Evolutionary conservation across 2,888 invertebrate species (phyloP).

Genomic region (Endotricha flammealis): DNA sequence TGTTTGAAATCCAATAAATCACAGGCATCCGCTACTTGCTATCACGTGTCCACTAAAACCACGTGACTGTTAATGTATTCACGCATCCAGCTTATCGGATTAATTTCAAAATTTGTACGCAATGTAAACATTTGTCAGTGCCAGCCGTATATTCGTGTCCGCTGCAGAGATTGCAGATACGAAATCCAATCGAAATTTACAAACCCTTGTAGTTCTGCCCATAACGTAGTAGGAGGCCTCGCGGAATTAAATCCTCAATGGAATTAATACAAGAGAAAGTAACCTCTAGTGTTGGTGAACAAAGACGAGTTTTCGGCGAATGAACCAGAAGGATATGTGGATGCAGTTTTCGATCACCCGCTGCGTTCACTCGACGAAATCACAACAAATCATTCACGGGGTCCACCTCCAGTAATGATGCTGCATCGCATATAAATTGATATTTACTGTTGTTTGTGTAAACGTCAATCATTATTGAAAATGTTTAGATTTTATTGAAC

Average conservation of each 20-base stretch:
- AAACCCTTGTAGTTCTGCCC: conserved; percentile 71
- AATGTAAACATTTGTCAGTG: conserved; percentile 69
- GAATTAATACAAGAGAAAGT: conserved; percentile 30
- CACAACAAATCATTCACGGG: conserved; percentile 75
- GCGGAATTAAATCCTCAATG: conserved; percentile 61
- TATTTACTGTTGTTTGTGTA: conserved; percentile 55
- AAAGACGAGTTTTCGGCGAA: conserved; percentile 39
- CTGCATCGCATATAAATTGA: conserved; percentile 65
- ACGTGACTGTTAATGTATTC: conserved; percentile 45
- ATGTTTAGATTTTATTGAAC: conserved; percentile 8
- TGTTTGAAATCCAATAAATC: conserved; percentile 66
- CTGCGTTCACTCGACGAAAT: conserved; percentile 71
- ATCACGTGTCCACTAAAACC: conserved; percentile 26
- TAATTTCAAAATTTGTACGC: conserved; percentile 67
- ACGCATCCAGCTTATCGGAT: conserved; percentile 46
- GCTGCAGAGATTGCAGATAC: conserved; percentile 68
- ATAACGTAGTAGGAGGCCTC: conserved; percentile 73
- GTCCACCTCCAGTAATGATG: conserved; percentile 73
- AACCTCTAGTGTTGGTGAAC: conserved; percentile 31
- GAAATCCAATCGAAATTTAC: conserved; percentile 71
- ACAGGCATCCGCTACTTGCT: conserved; percentile 62
- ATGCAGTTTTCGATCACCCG: conserved; percentile 71
- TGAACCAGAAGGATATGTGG: conserved; percentile 39
- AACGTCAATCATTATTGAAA: conserved; percentile 32
- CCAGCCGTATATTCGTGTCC: conserved; percentile 54